Base-by-base conservation (phyloP, 30 jellyfish, hydroid and myxozoan genomes). In the Turritopsis rubra region DNA sequence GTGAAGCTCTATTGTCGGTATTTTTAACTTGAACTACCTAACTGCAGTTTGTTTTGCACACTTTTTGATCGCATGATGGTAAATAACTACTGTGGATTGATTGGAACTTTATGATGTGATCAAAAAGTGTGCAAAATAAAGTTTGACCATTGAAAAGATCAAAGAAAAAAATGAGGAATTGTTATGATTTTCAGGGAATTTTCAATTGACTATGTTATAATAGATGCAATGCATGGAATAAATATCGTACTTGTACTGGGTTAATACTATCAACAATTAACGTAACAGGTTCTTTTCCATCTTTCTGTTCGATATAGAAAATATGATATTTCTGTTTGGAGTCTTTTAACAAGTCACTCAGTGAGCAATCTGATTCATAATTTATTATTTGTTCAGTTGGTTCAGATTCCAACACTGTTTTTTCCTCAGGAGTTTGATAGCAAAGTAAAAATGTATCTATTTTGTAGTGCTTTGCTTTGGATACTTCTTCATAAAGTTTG, bases 301-400 rank as follows among this genome's bases (percentile, higher is more conserved):
- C 77, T 68, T 68, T 68, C 30, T 9, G 16, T 27, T 68, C 19
- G 30, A 68, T 68, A 23, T n/a, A 7, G 21, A 68, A 68, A 68
- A n/a, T 22, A 68, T 68, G 28, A n/a, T 27, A 22, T 68, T 68
- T 68, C 28, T 23, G 23, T 9, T 27, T 68, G 9, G 16, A 17
- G 19, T 68, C 77, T 22, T 68, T 68, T 22, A 68, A 68, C 77
- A 68, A 27, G 77, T 68, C 77, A 68, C 8, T 23, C 77, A 68
- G 30, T n/a, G 77, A n/a, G 60, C 60, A 41, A 41, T 41, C 60
- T 3, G 60, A 41, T 41, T 41, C 60, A 13, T 41, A 41, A 5
- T 41, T 41, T 41, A 41, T 5, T 41, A 41, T 41, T 17, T 68
- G 23, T 68, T 68, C 77, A 68, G 31, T n/a, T 68, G 9, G 28